Conservation (phyloP, 1,140 invertebrate species). For the Plodia interpunctella region DNA sequence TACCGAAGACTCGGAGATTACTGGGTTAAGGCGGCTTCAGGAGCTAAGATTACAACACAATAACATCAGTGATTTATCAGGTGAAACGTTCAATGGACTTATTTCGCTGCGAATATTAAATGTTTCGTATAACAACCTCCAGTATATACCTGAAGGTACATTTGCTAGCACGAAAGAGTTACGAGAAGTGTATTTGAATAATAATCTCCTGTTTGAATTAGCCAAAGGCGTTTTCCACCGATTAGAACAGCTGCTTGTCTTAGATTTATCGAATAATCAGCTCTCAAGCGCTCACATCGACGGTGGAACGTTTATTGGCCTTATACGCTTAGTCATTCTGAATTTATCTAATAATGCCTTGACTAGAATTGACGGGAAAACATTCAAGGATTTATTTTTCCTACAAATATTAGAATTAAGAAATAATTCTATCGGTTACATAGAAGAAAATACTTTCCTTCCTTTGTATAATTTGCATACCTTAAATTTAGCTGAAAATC, state of each 20-base stretch:
- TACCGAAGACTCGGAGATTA: slow-evolving; percentile 84
- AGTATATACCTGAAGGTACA: slow-evolving; percentile 85
- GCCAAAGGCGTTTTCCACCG: slow-evolving; percentile 89
- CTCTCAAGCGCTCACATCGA: slow-evolving; percentile 89
- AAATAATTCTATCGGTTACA: slow-evolving; percentile 91
- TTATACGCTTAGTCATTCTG: slow-evolving; percentile 90
- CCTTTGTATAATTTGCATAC: slow-evolving; percentile 92
- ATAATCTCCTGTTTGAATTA: slow-evolving; percentile 88
- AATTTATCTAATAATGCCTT: slow-evolving; percentile 92
- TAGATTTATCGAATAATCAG: slow-evolving; percentile 94
- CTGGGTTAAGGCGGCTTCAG: slow-evolving; percentile 84
- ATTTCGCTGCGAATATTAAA: slow-evolving; percentile 88
- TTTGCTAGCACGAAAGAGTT: slow-evolving; percentile 87
- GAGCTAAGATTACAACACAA: slow-evolving; percentile 89
- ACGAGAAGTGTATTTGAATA: slow-evolving; percentile 88
- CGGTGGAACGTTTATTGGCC: slow-evolving; percentile 88
- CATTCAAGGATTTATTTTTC: slow-evolving; percentile 92
- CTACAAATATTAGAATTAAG: slow-evolving; percentile 92
- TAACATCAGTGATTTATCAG: slow-evolving; percentile 86
- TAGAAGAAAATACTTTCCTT: slow-evolving; percentile 91
- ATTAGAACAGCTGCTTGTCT: slow-evolving; percentile 88
- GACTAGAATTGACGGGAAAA: slow-evolving; percentile 88
- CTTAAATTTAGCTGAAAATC: slow-evolving; percentile 90
- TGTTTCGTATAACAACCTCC: slow-evolving; percentile 89
- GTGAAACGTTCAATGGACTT: slow-evolving; percentile 86